Evolutionary conservation across 2,888 invertebrate genomes (phyloP), one percentile per base, ranked within the genome.

Genomic region (Itoplectis maculator): DNA sequence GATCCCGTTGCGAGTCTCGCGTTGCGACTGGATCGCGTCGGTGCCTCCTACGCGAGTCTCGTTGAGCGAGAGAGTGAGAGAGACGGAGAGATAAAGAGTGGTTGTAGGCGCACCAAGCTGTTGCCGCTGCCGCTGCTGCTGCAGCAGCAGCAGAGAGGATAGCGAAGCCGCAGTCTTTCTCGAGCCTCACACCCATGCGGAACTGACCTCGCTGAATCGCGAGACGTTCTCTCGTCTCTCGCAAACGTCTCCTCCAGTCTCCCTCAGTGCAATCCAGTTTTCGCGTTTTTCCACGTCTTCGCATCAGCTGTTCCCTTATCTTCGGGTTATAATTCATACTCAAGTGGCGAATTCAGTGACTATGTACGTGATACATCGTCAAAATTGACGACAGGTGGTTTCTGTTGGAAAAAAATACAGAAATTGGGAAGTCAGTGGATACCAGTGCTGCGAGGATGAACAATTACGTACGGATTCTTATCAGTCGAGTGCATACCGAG

Each of bases 171-270:
- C n/a, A 87, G 87, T 87, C 87, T 86, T 82, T 84, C 83, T 59
- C 82, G 82, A 77, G 81, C 86, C 83, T 84, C 83, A 76, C 86
- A 84, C 79, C 84, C 81, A 87, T 84, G 85, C 86, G 86, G 85
- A 87, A 87, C 87, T 87, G 86, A 87, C 86, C 86, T 84, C 85
- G 82, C 85, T 81, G 79, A 78, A 74, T 81, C 81, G 80, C 80
- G 63, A 78, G 65, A 47, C 63, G 72, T 78, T 78, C 63, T 70
- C 61, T 72, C 51, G 54, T 79, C 68, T 42, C 74, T 61, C 13
- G 29, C 5, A 29, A 29, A 29, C 63, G 66, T 51, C 63, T 49
- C 54, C 65, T 11, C 11, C 35, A 23, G 40, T n/a, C 63, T 66
- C 35, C 45, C 20, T 49, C 45, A 20, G 45, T 45, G 42, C 18